These are phyloP conservation scores for Netelia fuscicornis DNA, from an alignment of 2,888 invertebrate genomes.

Conservation along the genomic window DNA sequence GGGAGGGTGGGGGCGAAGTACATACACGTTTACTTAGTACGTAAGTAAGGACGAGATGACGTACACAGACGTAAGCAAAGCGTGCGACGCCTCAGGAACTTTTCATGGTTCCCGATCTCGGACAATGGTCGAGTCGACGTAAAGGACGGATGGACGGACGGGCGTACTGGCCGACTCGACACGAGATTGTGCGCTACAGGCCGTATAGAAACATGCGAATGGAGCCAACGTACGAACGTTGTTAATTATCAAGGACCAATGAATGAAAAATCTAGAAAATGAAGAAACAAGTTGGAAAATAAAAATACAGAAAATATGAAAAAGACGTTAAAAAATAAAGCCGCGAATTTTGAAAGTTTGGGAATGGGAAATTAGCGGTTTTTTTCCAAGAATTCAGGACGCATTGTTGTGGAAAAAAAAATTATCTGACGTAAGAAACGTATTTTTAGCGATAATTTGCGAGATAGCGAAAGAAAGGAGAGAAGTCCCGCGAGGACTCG, in stretches of 20 bases:
- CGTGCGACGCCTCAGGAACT: slow-evolving; percentile 71
- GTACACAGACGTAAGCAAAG: slow-evolving; percentile 47
- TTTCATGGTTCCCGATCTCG: slow-evolving; percentile 79
- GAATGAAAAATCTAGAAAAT: not conserved
- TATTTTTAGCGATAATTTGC: not conserved
- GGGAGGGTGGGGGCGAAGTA: not conserved
- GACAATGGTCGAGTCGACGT: slow-evolving; percentile 76
- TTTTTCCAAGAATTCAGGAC: no score
- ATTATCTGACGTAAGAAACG: no score
- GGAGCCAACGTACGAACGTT: not conserved
- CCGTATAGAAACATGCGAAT: slow-evolving; percentile 23
- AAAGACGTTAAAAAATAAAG: not conserved
- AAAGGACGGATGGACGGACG: slow-evolving; percentile 65
- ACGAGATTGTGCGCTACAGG: slow-evolving; percentile 40
- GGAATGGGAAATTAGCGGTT: no score
- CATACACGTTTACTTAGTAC: not conserved
- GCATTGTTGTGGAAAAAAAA: no score
- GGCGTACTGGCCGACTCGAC: slow-evolving; percentile 51
- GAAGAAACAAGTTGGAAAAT: not conserved
- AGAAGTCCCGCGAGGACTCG: slow-evolving; percentile 21
- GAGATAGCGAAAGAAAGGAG: not conserved
- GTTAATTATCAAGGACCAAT: not conserved
- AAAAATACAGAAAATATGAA: not conserved
- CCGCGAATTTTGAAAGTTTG: no score
- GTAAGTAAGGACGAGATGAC: no score